These are phyloP conservation scores for Oxycera nigricornis DNA, from an alignment of 2,888 invertebrate species.

Conservation along the genomic window DNA sequence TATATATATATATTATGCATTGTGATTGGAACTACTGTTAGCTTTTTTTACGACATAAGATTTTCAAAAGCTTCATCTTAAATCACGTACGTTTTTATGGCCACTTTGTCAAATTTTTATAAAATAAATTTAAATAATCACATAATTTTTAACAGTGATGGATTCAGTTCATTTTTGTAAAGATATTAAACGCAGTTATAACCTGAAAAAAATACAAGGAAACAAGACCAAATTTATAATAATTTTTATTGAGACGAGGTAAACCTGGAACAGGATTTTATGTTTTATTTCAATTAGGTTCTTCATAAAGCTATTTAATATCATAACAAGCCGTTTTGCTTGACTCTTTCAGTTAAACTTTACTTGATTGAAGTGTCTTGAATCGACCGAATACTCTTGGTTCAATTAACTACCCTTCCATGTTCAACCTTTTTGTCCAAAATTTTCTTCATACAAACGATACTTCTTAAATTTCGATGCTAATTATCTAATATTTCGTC, in stretches of 20 bases:
- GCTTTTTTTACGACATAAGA: conserved; percentile 28
- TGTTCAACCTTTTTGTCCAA: too few relatives aligned
- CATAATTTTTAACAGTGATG: neutral
- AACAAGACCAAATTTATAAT: conserved; percentile 26
- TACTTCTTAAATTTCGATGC: too few relatives aligned
- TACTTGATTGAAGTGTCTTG: too few relatives aligned
- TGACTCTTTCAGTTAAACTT: too few relatives aligned
- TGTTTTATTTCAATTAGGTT: too few relatives aligned
- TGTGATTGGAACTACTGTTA: conserved; percentile 36
- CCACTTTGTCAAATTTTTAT: conserved; percentile 20
- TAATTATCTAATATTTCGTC: too few relatives aligned
- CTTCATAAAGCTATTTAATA: too few relatives aligned
- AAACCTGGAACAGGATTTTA: neutral
- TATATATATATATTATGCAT: too few relatives aligned
- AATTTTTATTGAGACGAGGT: neutral
- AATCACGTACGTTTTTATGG: conserved; percentile 29
- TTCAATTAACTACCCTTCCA: too few relatives aligned
- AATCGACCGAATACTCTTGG: too few relatives aligned
- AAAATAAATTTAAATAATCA: neutral
- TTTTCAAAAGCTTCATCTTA: conserved; percentile 21
- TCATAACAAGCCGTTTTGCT: too few relatives aligned
- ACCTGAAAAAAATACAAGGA: conserved; percentile 1
- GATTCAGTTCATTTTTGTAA: neutral
- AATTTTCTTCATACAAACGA: too few relatives aligned
- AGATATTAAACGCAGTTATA: neutral